These are phyloP conservation scores for Atopsyche davidsoni DNA, from an alignment of 1,140 invertebrate genomes.

Conservation along the genomic window DNA sequence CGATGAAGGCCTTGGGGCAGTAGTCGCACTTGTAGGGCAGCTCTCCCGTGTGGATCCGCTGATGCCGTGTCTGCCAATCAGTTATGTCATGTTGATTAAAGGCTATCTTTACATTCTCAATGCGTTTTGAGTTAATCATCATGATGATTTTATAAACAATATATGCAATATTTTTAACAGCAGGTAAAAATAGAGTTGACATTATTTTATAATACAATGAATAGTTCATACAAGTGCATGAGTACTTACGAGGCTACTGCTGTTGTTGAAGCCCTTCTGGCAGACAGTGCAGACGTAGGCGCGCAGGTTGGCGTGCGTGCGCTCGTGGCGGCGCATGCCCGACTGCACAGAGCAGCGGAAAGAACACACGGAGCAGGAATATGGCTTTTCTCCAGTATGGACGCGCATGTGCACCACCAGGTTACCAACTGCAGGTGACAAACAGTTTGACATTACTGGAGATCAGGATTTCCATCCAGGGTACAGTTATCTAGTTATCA, in stretches of 20 bases:
- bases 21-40: conserved; percentile 74
- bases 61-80: conserved; percentile 40
- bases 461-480: background rate
- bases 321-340: conserved; percentile 23
- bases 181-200: background rate
- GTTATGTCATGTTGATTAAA: too few relatives aligned
- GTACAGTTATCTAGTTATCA: background rate
- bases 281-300: conserved; percentile 19
- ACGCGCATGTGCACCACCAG: conserved; percentile 29
- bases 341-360: conserved; percentile 26
- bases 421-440: conserved; percentile 25
- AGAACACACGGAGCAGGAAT: conserved; percentile 48
- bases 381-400: conserved; percentile 53
- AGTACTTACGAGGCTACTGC: conserved; percentile 25
- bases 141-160: conserved; percentile 2
- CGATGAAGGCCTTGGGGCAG: conserved; percentile 62
- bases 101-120: background rate
- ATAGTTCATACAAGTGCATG: too few relatives aligned
- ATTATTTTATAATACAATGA: background rate
- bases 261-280: conserved; percentile 25
- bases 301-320: conserved; percentile 17
- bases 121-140: background rate
- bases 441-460: background rate
- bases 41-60: conserved; percentile 75
- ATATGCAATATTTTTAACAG: background rate